Conservation (phyloP, 2,797 vertebrate species). For the Austrolebias charrua region DNA sequence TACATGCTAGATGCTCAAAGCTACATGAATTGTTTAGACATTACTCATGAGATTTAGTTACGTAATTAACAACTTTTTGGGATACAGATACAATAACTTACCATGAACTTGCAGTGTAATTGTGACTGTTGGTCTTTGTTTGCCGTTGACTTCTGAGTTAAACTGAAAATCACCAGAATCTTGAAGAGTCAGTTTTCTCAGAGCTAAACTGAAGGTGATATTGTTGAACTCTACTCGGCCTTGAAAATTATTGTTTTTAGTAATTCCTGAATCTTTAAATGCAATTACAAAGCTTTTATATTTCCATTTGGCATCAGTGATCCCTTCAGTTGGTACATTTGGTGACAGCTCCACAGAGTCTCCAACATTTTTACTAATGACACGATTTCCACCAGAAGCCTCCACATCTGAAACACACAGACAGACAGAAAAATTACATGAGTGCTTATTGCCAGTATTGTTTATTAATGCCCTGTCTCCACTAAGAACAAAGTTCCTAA, state of each 20-base stretch:
- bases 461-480: no score
- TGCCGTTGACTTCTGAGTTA: accelerated
- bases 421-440: neutral
- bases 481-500: no score
- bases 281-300: accelerated
- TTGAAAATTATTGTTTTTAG: accelerated
- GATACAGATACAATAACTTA: conserved; percentile 17
- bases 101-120: conserved; percentile 47
- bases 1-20: neutral
- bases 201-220: conserved; percentile 30
- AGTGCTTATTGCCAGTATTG: no score
- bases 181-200: conserved; percentile 27
- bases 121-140: accelerated
- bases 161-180: conserved; percentile 48
- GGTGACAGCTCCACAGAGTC: conserved; percentile 33
- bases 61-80: no score
- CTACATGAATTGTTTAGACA: neutral
- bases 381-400: neutral
- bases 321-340: neutral
- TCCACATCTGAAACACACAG: conserved; percentile 55
- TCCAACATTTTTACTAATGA: conserved; percentile 41
- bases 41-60: neutral
- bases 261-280: accelerated
- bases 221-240: conserved; percentile 1
- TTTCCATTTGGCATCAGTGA: accelerated